phyloP scores from a whole-genome alignment of 2,888 invertebrate genomes.

The Lypha dubia region DNA sequence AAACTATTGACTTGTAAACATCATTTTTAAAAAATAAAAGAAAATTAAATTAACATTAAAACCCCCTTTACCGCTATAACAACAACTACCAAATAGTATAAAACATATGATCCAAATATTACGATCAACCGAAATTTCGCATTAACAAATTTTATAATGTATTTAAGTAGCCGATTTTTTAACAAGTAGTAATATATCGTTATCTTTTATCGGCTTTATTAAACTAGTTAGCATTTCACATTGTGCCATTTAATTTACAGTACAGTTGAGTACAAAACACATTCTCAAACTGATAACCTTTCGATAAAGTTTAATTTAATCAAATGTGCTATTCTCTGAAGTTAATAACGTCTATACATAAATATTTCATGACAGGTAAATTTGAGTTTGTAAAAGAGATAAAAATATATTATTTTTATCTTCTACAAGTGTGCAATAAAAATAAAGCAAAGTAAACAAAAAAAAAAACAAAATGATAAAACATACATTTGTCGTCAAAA shows the following conservation, averaged over 20 bases:
- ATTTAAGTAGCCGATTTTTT: no score
- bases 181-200: background rate
- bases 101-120: no score
- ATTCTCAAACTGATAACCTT: constrained; percentile 47
- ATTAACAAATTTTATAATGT: no score
- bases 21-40: no score
- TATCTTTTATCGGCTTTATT: background rate
- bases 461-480: constrained; percentile 42
- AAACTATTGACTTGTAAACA: no score
- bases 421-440: constrained; percentile 50
- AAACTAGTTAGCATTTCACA: constrained; percentile 34
- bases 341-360: constrained; percentile 28
- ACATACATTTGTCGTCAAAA: constrained; percentile 29
- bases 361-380: constrained; percentile 49
- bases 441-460: constrained; percentile 49
- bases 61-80: no score
- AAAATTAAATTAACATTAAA: no score
- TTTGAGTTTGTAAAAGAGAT: constrained; percentile 36
- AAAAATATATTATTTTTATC: constrained; percentile 47
- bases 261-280: constrained; percentile 75
- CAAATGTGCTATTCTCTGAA: constrained; percentile 59
- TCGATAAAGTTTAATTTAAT: constrained; percentile 62
- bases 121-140: no score
- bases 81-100: no score
- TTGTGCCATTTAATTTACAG: constrained; percentile 43